Conservation (phyloP, 2,113 vertebrate species). For the Microcebus murinus region DNA sequence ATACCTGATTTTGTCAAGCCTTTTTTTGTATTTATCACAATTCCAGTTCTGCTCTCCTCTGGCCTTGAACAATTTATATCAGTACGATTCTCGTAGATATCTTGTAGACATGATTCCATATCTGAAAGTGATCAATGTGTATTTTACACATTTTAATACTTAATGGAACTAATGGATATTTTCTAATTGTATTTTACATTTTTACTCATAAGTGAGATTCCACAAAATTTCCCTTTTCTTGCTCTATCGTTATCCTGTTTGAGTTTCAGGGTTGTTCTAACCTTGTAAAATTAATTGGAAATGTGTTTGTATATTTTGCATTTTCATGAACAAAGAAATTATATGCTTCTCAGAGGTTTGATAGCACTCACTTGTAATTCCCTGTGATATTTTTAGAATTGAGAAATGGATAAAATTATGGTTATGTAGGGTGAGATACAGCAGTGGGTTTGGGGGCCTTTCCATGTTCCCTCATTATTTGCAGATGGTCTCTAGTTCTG, state of each 20-base stretch:
- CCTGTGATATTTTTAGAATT: no score
- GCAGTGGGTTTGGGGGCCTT: neutral
- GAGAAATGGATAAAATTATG: neutral
- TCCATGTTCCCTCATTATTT: no score
- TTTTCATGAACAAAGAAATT: neutral
- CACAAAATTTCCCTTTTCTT: neutral
- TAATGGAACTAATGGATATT: neutral
- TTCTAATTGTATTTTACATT: neutral
- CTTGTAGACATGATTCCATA: no score
- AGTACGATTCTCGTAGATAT: neutral
- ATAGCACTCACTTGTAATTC: no score
- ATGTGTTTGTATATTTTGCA: neutral
- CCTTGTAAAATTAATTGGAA: neutral
- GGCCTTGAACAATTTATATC: no score
- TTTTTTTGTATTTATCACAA: neutral
- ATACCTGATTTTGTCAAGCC: no score
- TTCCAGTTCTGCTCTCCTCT: neutral
- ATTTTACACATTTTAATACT: neutral
- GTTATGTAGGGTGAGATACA: rapidly evolving
- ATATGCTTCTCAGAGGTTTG: neutral
- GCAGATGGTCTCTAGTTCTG: no score
- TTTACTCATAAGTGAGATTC: neutral
- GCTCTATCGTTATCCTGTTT: neutral
- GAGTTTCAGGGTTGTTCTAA: neutral
- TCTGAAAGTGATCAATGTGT: neutral